phyloP scores from a whole-genome alignment of 37 sponge, comb jelly and placozoan species.

The Theonella swinhoei region DNA sequence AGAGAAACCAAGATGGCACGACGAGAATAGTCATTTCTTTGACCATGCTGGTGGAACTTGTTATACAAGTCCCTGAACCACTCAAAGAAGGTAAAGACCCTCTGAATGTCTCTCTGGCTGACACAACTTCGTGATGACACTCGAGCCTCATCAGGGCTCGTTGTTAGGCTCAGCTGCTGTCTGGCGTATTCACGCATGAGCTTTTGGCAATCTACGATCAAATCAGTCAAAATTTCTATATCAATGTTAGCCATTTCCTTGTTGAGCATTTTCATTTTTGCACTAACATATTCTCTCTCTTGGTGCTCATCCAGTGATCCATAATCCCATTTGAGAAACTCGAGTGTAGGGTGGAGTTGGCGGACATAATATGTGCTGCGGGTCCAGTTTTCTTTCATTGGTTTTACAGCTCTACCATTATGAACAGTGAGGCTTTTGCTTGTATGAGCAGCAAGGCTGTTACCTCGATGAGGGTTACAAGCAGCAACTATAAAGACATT shows the following conservation, averaged over 20 bases:
- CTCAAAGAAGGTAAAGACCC: conserved; percentile 81
- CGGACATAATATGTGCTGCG: conserved; percentile 85
- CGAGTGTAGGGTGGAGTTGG: conserved; percentile 79
- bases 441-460: conserved; percentile 69
- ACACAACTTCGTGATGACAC: conserved; percentile 72
- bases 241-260: conserved; percentile 34
- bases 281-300: conserved; percentile 84
- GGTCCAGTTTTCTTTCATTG: conserved; percentile 72
- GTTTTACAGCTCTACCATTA: no score
- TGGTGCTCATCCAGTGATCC: conserved; percentile 85
- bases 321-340: conserved; percentile 88
- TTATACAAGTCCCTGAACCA: conserved; percentile 64
- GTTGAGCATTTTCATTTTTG: conserved; percentile 76
- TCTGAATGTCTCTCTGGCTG: conserved; percentile 86
- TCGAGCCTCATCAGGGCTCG: neutral
- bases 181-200: conserved; percentile 77
- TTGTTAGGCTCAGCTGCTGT: conserved; percentile 36
- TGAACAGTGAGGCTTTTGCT: neutral
- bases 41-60: conserved; percentile 11
- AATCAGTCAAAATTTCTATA: conserved; percentile 58
- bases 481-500: conserved; percentile 91
- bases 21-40: conserved; percentile 16
- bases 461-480: conserved; percentile 93
- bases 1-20: conserved; percentile 78
- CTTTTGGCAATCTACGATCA: conserved; percentile 73